Base-by-base conservation (phyloP, 2,888 invertebrate genomes). In the Nephrocerus scutellatus region DNA sequence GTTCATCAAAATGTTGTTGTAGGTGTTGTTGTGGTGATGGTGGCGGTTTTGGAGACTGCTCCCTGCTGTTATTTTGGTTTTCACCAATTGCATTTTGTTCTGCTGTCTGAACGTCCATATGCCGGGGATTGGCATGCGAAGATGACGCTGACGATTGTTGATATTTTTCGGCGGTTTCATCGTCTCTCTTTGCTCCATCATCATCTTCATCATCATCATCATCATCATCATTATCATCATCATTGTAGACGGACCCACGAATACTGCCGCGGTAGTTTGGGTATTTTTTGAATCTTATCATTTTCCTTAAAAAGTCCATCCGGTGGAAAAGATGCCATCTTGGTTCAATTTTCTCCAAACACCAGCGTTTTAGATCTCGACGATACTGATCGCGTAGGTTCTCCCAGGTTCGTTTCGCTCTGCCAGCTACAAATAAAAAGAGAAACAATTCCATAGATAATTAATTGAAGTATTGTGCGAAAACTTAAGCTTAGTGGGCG, bases 381-480 rank as follows among this genome's bases (percentile, higher is more conserved):
- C 54, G 44, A 22, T 51, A 50, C 44, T 56, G 54, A 40, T 53
- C 52, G 5, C 54, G 51, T n/a, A 56, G 37, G 33, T 51, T 51
- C 30, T 51, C 51, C 56, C 56, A 56, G 10, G 50, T 49, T 6
- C 53, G 48, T 6, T 50, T 47, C 1, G 50, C 41, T 31, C 51
- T 48, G 24, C 43, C 48, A 16, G 46, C 54, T 54, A 18, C 1
- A 41, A 42, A 15, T 8, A 23, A 23, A 31, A 14, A 29, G 14
- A 36, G 8, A 19, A n/a, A n/a, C n/a, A n/a, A n/a, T n/a, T n/a
- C n/a, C n/a, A n/a, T n/a, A n/a, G n/a, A n/a, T n/a, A n/a, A n/a
- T n/a, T n/a, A n/a, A n/a, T n/a, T n/a, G n/a, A n/a, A n/a, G n/a
- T n/a, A n/a, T n/a, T n/a, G n/a, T n/a, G n/a, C n/a, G n/a, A n/a